Conservation (phyloP, 2,113 vertebrate species). For the Pao palembangensis region DNA sequence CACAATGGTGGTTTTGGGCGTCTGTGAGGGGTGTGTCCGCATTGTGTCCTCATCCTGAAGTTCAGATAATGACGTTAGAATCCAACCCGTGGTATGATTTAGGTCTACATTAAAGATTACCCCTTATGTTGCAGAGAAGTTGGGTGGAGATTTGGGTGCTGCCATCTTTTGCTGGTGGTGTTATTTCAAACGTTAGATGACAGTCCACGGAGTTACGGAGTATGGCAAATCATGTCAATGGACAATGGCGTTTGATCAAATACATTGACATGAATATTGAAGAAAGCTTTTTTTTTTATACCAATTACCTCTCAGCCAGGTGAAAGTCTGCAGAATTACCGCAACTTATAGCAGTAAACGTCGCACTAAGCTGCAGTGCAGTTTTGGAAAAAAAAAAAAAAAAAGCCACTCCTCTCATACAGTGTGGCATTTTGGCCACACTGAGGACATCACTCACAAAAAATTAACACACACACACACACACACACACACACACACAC, state of each 20-base stretch:
- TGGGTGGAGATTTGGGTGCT: neutral
- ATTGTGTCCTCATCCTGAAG: no score
- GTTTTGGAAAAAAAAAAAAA: constrained; percentile 2
- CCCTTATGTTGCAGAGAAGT: no score
- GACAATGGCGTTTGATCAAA: neutral
- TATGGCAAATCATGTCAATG: neutral
- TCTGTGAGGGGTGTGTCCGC: no score
- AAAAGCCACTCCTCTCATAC: neutral
- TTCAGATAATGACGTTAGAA: no score
- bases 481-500: no score
- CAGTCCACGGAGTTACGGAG: neutral
- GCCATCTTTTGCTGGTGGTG: neutral
- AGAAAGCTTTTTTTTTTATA: neutral
- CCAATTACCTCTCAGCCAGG: neutral
- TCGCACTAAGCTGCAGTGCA: constrained; percentile 24
- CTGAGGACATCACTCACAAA: no score
- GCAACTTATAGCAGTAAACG: constrained; percentile 6
- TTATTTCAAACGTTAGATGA: neutral
- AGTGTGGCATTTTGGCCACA: constrained; percentile 8
- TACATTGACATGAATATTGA: neutral
- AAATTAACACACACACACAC: no score
- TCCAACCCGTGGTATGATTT: no score
- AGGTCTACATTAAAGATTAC: no score
- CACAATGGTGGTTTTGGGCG: no score
- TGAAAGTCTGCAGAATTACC: constrained; percentile 3